Conservation (phyloP, 2,888 invertebrate species). For the Dicyrtomina minuta region DNA sequence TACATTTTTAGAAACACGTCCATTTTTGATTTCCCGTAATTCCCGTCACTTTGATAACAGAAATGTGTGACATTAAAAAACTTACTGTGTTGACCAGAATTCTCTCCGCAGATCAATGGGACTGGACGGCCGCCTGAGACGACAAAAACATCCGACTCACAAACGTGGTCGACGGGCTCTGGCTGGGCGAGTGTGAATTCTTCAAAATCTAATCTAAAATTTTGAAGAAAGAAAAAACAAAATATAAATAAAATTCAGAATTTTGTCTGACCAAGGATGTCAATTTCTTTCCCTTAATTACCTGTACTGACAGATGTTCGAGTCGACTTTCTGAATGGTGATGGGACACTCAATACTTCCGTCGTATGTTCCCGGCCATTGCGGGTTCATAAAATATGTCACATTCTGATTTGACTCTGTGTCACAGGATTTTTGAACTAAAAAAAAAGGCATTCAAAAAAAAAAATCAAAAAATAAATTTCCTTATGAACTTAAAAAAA, state of each 20-base stretch:
- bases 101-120: conserved; percentile 54
- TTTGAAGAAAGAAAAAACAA: background rate
- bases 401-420: conserved; percentile 53
- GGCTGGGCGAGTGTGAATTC: conserved; percentile 53
- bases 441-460: background rate
- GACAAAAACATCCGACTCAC: conserved; percentile 53
- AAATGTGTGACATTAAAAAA: too few relatives aligned
- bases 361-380: conserved; percentile 52
- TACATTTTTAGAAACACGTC: too few relatives aligned
- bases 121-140: conserved; percentile 54
- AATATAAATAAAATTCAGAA: background rate
- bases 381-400: conserved; percentile 52
- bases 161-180: conserved; percentile 53
- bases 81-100: conserved; percentile 54
- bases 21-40: too few relatives aligned
- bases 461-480: background rate
- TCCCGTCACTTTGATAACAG: too few relatives aligned
- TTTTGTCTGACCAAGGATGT: background rate
- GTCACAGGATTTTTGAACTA: conserved; percentile 52
- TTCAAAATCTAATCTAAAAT: conserved; percentile 53
- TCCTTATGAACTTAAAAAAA: background rate
- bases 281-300: conserved; percentile 17
- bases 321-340: conserved; percentile 52
- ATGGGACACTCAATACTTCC: conserved; percentile 53
- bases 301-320: conserved; percentile 53